phyloP scores from a whole-genome alignment of 2,113 vertebrate species.

The Saguinus imperator region DNA sequence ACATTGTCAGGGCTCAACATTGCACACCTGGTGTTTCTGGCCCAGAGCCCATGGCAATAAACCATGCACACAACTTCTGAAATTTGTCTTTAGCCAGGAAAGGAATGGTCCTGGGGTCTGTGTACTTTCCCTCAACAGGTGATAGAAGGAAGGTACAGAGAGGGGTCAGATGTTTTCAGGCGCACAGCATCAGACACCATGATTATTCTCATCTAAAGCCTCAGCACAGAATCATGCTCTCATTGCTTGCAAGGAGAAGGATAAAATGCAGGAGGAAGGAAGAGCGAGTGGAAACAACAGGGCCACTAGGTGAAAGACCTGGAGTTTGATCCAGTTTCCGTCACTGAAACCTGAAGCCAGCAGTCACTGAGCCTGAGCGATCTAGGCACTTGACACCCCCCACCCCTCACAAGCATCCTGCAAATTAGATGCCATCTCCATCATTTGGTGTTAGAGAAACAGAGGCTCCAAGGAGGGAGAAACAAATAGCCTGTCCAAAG shows the following conservation, averaged over 20 bases:
- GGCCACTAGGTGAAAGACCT: neutral
- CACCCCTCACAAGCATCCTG: neutral
- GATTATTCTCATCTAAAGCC: neutral
- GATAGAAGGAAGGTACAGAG: neutral
- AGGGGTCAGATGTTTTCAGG: too few species aligned
- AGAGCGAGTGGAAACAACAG: neutral
- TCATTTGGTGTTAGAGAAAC: neutral
- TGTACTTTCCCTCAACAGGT: neutral
- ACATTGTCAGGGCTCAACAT: fast-evolving
- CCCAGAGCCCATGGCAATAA: fast-evolving
- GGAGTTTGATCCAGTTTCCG: neutral
- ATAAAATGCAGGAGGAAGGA: too few species aligned
- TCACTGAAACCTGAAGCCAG: fast-evolving
- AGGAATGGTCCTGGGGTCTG: neutral
- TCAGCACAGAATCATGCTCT: neutral
- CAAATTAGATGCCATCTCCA: neutral
- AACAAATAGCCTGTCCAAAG: neutral
- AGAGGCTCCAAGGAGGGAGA: neutral
- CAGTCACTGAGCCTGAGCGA: neutral
- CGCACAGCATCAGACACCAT: neutral
- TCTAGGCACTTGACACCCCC: neutral
- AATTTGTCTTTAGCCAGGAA: neutral
- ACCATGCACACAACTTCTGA: neutral
- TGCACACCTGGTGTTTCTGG: too few species aligned
- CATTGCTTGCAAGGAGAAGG: fast-evolving